Conservation (phyloP, 2,113 vertebrate species). For the Chroicocephalus ridibundus region DNA sequence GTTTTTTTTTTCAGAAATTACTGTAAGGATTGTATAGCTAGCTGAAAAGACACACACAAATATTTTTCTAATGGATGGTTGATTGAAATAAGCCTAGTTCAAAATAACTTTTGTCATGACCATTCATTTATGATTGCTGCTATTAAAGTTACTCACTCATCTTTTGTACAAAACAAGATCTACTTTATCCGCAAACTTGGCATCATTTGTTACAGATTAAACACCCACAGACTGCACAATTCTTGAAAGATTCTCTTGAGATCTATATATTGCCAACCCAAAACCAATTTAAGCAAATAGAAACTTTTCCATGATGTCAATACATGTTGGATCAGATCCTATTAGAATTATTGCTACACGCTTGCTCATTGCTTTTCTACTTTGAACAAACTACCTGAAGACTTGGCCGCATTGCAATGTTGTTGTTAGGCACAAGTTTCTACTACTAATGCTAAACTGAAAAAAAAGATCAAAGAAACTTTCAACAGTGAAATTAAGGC, state of each 20-base stretch:
- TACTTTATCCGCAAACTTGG: not conserved
- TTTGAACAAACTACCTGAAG: conserved; percentile 37
- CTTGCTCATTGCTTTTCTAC: conserved; percentile 3
- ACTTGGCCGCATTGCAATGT: not conserved
- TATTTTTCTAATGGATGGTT: not conserved
- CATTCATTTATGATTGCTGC: not conserved
- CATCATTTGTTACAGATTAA: not conserved
- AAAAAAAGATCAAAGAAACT: conserved; percentile 54
- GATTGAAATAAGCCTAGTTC: not conserved
- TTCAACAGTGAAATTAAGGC: conserved; percentile 37
- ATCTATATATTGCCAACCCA: not conserved
- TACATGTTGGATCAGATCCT: not conserved
- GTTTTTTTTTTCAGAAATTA: not conserved
- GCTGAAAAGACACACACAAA: not conserved
- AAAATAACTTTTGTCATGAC: not conserved
- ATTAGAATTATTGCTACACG: not conserved
- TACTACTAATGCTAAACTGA: not conserved
- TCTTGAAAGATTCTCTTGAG: not conserved
- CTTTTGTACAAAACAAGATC: not conserved
- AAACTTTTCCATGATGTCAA: not conserved
- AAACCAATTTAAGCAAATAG: not conserved
- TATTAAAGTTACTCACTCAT: not conserved
- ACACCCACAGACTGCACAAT: not conserved
- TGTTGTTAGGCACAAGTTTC: conserved; percentile 31
- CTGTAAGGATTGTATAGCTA: not conserved